Evolutionary conservation across 2,113 vertebrate genomes (phyloP).

Genomic region (Globicephala melas): DNA sequence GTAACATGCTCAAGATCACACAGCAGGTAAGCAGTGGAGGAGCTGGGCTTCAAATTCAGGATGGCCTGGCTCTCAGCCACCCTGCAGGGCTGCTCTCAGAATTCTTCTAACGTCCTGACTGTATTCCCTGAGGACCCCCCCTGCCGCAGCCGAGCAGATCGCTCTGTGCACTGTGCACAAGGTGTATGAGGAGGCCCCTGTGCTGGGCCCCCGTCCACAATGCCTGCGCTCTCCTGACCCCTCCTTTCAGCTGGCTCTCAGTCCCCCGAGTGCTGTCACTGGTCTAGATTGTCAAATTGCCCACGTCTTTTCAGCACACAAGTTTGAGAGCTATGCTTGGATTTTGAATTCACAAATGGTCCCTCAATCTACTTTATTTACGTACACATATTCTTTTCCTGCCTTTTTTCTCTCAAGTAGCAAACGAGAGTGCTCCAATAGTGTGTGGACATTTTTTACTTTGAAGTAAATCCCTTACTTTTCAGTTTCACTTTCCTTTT

Average conservation of each 20-base stretch:
- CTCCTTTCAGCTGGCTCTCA: not conserved
- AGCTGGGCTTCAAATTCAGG: not conserved
- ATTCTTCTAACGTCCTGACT: not conserved
- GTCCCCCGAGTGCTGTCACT: not conserved
- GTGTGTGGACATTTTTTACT: not conserved
- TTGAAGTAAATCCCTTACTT: constrained; percentile 55
- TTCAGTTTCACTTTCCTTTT: constrained; percentile 41
- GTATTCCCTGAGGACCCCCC: not conserved
- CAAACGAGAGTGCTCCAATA: not conserved
- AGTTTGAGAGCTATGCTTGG: not conserved
- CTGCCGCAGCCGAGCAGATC: not conserved
- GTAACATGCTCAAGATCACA: not conserved
- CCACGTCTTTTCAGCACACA: not conserved
- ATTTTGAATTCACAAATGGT: constrained; percentile 21
- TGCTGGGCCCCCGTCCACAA: not conserved
- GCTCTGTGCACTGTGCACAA: not conserved
- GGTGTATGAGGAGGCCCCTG: too few relatives aligned
- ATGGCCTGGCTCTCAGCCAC: not conserved
- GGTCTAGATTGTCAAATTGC: not conserved
- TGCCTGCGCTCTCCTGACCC: not conserved
- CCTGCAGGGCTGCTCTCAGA: not conserved
- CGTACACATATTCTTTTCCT: not conserved
- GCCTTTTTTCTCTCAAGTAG: constrained; percentile 47
- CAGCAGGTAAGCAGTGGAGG: too few relatives aligned
- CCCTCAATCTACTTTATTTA: constrained; percentile 36